Percentiles rank a stretch among this genome's conserved stretches.
Evolutionary conservation across 2,113 vertebrate genomes (phyloP).

Genomic region (Apaloderma vittatum): DNA sequence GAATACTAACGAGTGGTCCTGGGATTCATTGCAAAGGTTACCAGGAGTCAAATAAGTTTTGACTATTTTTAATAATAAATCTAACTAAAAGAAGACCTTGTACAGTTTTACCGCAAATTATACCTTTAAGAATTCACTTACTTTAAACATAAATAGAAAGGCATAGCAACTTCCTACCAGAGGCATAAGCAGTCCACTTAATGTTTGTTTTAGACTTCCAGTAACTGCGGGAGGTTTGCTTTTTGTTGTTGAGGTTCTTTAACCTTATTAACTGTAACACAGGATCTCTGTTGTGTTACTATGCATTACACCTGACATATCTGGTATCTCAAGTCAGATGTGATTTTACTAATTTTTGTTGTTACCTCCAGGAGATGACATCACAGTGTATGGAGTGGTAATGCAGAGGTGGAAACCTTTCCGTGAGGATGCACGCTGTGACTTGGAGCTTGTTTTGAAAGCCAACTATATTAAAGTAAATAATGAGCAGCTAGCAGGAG

Average conservation of each 20-base stretch:
- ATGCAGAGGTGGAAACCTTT: conserved; percentile 94
- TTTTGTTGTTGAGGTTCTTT: not conserved
- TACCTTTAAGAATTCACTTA: not conserved
- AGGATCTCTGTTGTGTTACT: not conserved
- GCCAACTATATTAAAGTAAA: conserved; percentile 95
- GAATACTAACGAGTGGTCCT: not conserved
- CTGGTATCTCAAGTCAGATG: not conserved
- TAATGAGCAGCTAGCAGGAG: conserved; percentile 87
- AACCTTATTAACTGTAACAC: not conserved
- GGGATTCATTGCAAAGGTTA: not conserved
- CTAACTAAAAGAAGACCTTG: not conserved
- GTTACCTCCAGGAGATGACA: conserved; percentile 88
- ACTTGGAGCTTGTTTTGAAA: conserved; percentile 92
- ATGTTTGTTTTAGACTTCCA: not conserved
- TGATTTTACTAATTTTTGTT: not conserved
- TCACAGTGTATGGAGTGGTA: conserved; percentile 93
- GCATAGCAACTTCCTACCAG: not conserved
- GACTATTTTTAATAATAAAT: not conserved
- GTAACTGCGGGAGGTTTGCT: not conserved
- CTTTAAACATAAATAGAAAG: not conserved
- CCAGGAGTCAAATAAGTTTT: not conserved
- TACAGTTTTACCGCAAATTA: not conserved
- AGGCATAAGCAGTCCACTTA: not conserved
- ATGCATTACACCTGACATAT: not conserved
- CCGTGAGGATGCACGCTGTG: conserved; percentile 83